A percentile compares a stretch with the other conserved stretches of the same genome.
These are phyloP conservation scores for Pristionchus entomophagus DNA, from an alignment of 2,888 invertebrate genomes.

Conservation along the genomic window DNA sequence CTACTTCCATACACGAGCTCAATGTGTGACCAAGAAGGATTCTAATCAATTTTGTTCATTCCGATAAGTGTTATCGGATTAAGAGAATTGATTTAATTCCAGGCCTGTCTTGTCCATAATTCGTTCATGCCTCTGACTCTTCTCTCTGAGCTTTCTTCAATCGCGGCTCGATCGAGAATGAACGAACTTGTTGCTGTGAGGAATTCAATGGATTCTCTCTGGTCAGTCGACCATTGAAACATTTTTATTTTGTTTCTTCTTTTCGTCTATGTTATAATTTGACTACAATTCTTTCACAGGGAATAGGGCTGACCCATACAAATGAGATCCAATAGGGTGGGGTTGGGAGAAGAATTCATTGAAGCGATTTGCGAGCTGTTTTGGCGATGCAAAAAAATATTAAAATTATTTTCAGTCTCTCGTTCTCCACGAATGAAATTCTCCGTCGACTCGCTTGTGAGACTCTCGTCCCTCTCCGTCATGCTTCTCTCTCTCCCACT, in stretches of 20 bases:
- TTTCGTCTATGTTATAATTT: not conserved
- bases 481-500: conserved; percentile 41
- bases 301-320: no score
- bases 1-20: not conserved
- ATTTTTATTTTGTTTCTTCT: not conserved
- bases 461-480: conserved; percentile 53
- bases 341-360: no score
- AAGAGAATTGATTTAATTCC: not conserved
- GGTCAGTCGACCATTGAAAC: not conserved
- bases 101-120: conserved; percentile 24
- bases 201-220: not conserved
- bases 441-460: conserved; percentile 48
- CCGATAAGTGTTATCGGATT: no score
- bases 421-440: conserved; percentile 41
- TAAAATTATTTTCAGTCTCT: not conserved
- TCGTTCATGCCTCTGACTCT: conserved; percentile 21
- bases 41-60: no score
- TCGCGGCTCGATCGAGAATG: conserved; percentile 36
- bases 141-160: not conserved
- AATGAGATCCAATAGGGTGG: no score
- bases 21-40: no score
- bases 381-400: no score
- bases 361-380: no score
- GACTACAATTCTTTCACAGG: no score
- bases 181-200: conserved; percentile 15